Evolutionary conservation across 2,797 vertebrate species (phyloP).

Genomic region (Astyanax mexicanus): DNA sequence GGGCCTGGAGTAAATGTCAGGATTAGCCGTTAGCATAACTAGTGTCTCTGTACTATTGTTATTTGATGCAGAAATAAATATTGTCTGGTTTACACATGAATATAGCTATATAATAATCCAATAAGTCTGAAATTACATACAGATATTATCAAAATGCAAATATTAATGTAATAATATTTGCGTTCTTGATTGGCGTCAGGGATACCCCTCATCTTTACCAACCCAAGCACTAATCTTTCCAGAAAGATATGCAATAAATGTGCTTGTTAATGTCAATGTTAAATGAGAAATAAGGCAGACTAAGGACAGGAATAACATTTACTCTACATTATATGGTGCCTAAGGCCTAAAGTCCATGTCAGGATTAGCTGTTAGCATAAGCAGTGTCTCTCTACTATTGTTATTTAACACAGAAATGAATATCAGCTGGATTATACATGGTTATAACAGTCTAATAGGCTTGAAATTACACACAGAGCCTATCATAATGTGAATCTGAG

Average conservation of each 20-base stretch:
- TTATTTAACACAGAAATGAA: not conserved
- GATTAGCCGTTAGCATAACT: too few species aligned
- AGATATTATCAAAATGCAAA: too few species aligned
- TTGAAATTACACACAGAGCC: conserved; percentile 28
- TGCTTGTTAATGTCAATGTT: not conserved
- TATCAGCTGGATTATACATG: conserved; percentile 5
- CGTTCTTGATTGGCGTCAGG: too few species aligned
- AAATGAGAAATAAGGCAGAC: not conserved
- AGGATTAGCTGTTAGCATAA: not conserved
- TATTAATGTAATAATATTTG: too few species aligned
- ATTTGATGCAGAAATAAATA: too few species aligned
- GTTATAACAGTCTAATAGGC: conserved; percentile 16
- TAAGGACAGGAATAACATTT: not conserved
- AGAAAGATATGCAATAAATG: not conserved
- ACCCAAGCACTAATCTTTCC: too few species aligned
- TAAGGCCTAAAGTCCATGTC: not conserved
- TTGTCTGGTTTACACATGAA: too few species aligned
- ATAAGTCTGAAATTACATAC: too few species aligned
- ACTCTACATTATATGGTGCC: not conserved
- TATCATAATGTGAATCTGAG: conserved; percentile 13
- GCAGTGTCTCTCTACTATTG: not conserved
- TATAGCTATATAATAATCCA: too few species aligned
- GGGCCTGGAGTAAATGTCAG: too few species aligned
- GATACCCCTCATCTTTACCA: too few species aligned
- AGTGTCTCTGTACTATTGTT: too few species aligned